phyloP scores from a whole-genome alignment of 1,140 invertebrate genomes.

The Tribolium madens region DNA sequence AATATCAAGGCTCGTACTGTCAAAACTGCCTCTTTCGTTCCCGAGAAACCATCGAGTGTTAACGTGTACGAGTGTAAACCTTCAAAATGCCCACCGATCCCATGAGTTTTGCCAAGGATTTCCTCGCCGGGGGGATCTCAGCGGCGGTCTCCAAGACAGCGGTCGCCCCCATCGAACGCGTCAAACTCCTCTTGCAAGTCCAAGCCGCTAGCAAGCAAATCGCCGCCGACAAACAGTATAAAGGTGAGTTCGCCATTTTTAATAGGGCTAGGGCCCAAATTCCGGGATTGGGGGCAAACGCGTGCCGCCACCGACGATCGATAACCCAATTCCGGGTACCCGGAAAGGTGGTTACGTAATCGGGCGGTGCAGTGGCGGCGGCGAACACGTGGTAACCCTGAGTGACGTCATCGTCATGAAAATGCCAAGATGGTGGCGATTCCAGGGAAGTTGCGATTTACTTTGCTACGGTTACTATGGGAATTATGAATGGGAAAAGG shows the following conservation, averaged over 20 bases:
- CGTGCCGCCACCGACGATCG: slow-evolving; percentile 8
- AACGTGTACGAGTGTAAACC: slow-evolving; percentile 33
- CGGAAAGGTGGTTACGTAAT: neutral
- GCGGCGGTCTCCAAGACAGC: slow-evolving; percentile 90
- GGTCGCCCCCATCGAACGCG: slow-evolving; percentile 90
- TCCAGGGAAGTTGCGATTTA: too few species aligned
- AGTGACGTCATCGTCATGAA: too few species aligned
- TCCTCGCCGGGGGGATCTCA: slow-evolving; percentile 86
- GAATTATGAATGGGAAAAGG: too few species aligned
- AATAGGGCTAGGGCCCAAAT: neutral
- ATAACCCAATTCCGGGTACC: slow-evolving; percentile 9
- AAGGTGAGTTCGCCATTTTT: slow-evolving; percentile 72
- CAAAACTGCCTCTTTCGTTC: slow-evolving; percentile 46
- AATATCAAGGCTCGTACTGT: slow-evolving; percentile 27
- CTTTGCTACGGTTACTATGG: too few species aligned
- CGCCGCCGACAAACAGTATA: slow-evolving; percentile 81
- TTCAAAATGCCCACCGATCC: slow-evolving; percentile 69
- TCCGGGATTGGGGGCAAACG: neutral
- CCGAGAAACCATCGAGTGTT: slow-evolving; percentile 13
- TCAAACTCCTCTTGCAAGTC: slow-evolving; percentile 91
- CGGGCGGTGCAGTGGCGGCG: neutral
- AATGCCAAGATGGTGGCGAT: too few species aligned
- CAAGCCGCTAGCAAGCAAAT: slow-evolving; percentile 91
- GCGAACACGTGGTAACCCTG: neutral
- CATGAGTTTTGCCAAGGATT: slow-evolving; percentile 83